Evolutionary conservation across 2,888 invertebrate species (phyloP).

Genomic region (Watsonalla binaria): DNA sequence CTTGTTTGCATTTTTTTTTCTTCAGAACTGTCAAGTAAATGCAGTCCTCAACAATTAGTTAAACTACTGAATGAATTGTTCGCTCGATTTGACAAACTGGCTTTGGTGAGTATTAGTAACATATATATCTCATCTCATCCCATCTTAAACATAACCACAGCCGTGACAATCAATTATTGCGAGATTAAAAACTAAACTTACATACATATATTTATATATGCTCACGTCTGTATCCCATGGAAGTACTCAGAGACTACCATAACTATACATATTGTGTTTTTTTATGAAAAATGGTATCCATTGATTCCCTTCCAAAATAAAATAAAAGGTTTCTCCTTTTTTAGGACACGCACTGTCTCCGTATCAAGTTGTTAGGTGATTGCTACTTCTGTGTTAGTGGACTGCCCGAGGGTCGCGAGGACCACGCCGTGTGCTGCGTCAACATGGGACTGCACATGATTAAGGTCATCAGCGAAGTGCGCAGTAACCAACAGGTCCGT

Average conservation of each 20-base stretch:
- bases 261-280: too few species aligned
- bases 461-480: constrained; percentile 90
- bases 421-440: constrained; percentile 94
- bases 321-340: constrained; percentile 7
- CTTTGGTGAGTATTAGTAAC: constrained; percentile 80
- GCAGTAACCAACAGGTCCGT: constrained; percentile 57
- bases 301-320: too few species aligned
- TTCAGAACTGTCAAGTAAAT: constrained; percentile 90
- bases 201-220: too few species aligned
- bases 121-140: too few species aligned
- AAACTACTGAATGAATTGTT: constrained; percentile 93
- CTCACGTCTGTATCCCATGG: too few species aligned
- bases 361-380: constrained; percentile 93
- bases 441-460: constrained; percentile 99
- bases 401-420: constrained; percentile 83
- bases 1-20: constrained; percentile 26
- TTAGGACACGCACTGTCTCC: constrained; percentile 92
- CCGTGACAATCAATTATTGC: too few species aligned
- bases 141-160: too few species aligned
- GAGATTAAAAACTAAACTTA: too few species aligned
- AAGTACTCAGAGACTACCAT: too few species aligned
- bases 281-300: too few species aligned
- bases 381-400: constrained; percentile 96
- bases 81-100: constrained; percentile 93
- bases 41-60: constrained; percentile 93